Evolutionary conservation across 2,113 vertebrate genomes (phyloP), one percentile per base, ranked within the genome.

Genomic region (Syngnathus floridae): DNA sequence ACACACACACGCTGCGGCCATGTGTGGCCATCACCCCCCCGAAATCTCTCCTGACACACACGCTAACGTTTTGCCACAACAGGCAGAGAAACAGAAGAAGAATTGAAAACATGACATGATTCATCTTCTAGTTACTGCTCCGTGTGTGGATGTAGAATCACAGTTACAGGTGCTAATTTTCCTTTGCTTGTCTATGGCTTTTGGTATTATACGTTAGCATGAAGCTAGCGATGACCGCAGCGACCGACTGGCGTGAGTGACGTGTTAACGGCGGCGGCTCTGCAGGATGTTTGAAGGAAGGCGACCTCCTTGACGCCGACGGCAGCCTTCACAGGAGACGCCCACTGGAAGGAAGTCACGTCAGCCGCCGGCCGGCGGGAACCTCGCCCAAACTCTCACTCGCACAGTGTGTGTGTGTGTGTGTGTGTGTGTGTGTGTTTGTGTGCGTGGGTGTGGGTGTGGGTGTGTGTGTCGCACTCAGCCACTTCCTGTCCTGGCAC

Each of bases 401-500:
- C 69, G 71, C 66, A 60, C 72, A 63, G n/a, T 52, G 49, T 31
- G 51, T 22, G 7, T 49, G 46, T 19, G 46, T 49, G 46, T 7
- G 7, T 7, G 49, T 52, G 49, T 52, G n/a, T 52, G 48, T 5
- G n/a, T 48, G 16, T 48, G 46, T 21, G 48, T 49, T 1, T 22
- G 7, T 49, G 46, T 19, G 46, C n/a, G 46, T 7, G 7, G 5
- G n/a, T 52, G 49, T 31, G 51, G 12, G 7, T 49, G 46, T 19
- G 46, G n/a, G 46, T 7, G 7, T 7, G 49, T 52, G 49, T 52
- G n/a, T 52, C 49, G 3, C 49, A n/a, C 21, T 13, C 66, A 51
- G 66, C 58, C 69, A 69, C 60, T 81, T 81, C 72, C 78, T 77
- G 72, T 61, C 65, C 54, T 4, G 11, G 40, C 21, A 16, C 21